Evolutionary conservation across 1,140 invertebrate genomes (phyloP).

Genomic region (Saccostrea echinata): DNA sequence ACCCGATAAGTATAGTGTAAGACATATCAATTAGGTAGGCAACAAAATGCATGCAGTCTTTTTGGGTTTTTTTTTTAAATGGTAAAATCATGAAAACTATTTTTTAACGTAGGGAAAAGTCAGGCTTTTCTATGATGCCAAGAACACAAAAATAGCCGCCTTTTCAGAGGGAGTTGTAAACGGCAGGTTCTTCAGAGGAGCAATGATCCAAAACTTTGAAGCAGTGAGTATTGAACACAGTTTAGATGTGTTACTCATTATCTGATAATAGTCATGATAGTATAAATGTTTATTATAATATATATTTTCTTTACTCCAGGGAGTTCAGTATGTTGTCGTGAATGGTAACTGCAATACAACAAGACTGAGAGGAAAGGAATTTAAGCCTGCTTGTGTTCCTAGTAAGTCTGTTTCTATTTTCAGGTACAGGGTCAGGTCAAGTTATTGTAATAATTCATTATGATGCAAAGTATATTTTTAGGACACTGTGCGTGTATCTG

Average conservation of each 20-base stretch:
- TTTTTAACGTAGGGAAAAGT: background rate
- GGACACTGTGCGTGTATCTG: no score
- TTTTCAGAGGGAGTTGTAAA: background rate
- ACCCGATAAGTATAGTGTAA: no score
- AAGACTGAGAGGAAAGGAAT: background rate
- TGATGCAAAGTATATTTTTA: background rate
- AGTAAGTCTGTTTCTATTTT: background rate
- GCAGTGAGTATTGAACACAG: background rate
- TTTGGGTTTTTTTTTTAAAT: no score
- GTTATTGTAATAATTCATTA: background rate
- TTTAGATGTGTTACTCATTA: background rate
- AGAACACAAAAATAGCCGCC: background rate
- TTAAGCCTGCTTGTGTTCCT: background rate
- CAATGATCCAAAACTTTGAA: background rate
- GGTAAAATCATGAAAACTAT: background rate
- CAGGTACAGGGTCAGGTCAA: background rate
- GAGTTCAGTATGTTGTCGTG: background rate
- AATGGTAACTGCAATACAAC: background rate
- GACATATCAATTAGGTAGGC: no score
- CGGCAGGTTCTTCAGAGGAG: background rate
- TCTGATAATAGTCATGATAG: background rate
- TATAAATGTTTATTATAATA: background rate
- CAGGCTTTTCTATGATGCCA: conserved; percentile 17
- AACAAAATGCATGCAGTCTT: no score
- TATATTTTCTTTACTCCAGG: background rate